Evolutionary conservation across 2,113 vertebrate species (phyloP), one percentile per base, ranked within the genome.

Genomic region (Myxocyprinus asiaticus): DNA sequence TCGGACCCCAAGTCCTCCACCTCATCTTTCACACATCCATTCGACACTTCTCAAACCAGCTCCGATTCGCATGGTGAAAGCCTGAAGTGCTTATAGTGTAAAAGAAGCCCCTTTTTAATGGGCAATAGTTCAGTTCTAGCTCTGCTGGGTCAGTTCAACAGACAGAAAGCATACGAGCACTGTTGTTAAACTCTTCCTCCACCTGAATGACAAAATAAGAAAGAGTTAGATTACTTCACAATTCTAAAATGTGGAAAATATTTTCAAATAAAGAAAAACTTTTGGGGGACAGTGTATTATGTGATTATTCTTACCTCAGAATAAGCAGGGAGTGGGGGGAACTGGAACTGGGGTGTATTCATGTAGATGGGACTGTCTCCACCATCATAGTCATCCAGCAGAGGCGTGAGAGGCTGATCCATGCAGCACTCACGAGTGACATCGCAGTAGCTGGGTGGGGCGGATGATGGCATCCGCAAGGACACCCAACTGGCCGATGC

Each of bases 331-430:
- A 94, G 95, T 0, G 94, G 90, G 53, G 95, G 95, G 90, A 94
- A 98, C 76, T 89, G 90, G 89, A 98, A 99, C 42, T 92, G 78
- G 0, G 95, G 87, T 0, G 92, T 80, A 0, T 93, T 95, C 95
- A 99, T 98, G 84, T 97, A 99, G 86, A 98, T 96, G 53, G 97
- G 97, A 82, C 96, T 98, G 85, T 98, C 95, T 0, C 94, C 95
- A 0, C 89, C 89, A 0, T 98, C 96, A 0, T 92, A 62, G 4
- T 98, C 97, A 0, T 98, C 94, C 5, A 98, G 88, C 0, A 99
- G 94, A 0, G 95, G 97, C 0, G 95, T 95, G 85, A 96, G 96
- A 2, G 96, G 97, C 78, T 96, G 95, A 47, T 98, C 97, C 47
- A 99, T 79, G 0, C 93, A 83, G 81, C 93, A 93, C 77, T 96